Evolutionary conservation across 2,888 invertebrate genomes (phyloP), one percentile per base, ranked within the genome.

Genomic region (Drosophila sordidula): DNA sequence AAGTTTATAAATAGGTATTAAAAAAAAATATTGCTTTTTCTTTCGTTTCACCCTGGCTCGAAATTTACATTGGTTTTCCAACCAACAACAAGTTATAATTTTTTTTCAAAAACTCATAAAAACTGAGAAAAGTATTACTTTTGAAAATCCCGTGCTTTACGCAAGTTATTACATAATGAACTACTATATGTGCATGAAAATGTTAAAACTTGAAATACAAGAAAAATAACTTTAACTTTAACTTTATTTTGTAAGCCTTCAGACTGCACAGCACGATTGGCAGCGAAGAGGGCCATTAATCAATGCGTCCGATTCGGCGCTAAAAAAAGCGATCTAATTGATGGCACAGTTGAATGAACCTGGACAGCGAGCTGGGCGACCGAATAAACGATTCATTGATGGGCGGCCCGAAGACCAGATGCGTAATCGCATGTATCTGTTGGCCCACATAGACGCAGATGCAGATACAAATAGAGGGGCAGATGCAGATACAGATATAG

Each of bases 321-420:
- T 4, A 22, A 6, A 12, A 3, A 22, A 42, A 18, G 16, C 18
- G 36, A 18, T 11, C 6, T 1, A 14, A 44, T 4, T n/a, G 36
- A 25, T n/a, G n/a, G 4, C 25, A 11, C 39, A 65, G 76, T 65
- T 75, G 71, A 75, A 73, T 75, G 65, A 75, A 70, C 73, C 46
- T 55, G 42, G 34, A 61, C 36, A 29, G 34, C 14, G 9, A 14
- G 50, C 22, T 44, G 18, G 41, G 22, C 11, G 25, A 14, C 12
- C 16, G 6, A 25, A 12, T 16, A 14, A 32, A 25, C 25, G 45
- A 41, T 62, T 68, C 55, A 74, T 71, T 56, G 55, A 71, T 74
- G 22, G 42, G 36, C 34, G 12, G 4, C 22, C 45, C 18, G 16
- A 34, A 34, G 18, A 18, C 38, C 49, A 18, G 36, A 47, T 54